phyloP scores from a whole-genome alignment of 2,113 vertebrate species.

The Hydropotes inermis region DNA sequence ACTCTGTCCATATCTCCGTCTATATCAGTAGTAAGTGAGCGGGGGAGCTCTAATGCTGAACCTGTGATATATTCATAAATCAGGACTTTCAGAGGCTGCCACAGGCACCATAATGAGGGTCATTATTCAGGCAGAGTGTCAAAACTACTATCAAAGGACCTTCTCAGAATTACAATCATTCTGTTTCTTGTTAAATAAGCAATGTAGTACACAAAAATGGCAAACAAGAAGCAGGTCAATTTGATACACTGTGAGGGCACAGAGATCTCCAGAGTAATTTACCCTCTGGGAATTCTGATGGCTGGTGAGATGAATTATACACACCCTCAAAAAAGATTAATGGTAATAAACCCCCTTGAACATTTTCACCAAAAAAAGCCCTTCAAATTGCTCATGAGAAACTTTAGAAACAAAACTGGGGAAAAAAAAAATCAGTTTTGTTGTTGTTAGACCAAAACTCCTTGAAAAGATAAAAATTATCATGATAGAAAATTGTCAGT shows the following conservation, averaged over 20 bases:
- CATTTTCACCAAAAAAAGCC: constrained; percentile 74
- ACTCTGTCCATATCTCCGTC: constrained; percentile 78
- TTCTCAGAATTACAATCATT: constrained; percentile 98
- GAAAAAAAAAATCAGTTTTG: constrained; percentile 61
- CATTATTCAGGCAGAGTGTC: constrained; percentile 99
- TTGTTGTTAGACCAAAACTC: constrained; percentile 46
- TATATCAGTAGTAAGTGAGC: constrained; percentile 79
- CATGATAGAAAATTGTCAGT: constrained; percentile 47
- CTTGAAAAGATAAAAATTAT: constrained; percentile 62
- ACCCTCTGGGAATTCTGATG: constrained; percentile 96
- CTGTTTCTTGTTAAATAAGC: constrained; percentile 99
- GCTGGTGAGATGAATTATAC: constrained; percentile 97
- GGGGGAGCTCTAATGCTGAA: constrained; percentile 85
- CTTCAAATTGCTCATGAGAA: constrained; percentile 75
- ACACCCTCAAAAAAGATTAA: constrained; percentile 96
- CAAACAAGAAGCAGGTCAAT: constrained; percentile 99
- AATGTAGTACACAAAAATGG: constrained; percentile 99
- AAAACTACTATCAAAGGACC: constrained; percentile 99
- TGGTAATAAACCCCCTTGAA: constrained; percentile 88
- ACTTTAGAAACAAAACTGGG: constrained; percentile 75
- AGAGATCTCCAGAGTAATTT: constrained; percentile 98
- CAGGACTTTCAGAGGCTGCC: constrained; percentile 99
- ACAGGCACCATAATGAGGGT: constrained; percentile 99
- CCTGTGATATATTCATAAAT: constrained; percentile 99
- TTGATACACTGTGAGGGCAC: constrained; percentile 96